Base-by-base conservation (phyloP, 2,888 invertebrate genomes). In the Leptinotarsa rubiginosa region DNA sequence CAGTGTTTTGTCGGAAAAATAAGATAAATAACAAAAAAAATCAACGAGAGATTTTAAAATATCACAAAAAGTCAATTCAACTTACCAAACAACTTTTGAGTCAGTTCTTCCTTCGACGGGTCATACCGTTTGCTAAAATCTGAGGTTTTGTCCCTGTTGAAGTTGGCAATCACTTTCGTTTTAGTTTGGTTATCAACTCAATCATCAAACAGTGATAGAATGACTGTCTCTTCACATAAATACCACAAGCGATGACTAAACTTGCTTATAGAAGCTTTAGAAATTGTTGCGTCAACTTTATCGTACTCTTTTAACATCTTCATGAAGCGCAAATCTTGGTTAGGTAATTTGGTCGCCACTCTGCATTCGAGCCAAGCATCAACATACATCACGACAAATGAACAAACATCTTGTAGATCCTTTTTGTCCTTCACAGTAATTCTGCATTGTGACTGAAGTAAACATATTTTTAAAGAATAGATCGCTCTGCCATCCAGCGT, bases 401-500 rank as follows among this genome's bases (percentile, higher is more conserved):
- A 47, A 4, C 47, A 47, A 47, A 47, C 47, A 47, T 47, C 47
- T 47, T 47, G 47, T 47, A 47, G 47, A 15, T 2, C 47, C 47
- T n/a, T 47, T 47, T 47, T 47, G 12, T 56, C 59, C 59, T 56
- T 15, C 22, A 4, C 59, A 56, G 59, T 56, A 1, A 56, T 56
- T 56, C 22, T 22, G 22, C 18, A 22, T 56, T 56, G 59, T 22
- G 3, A 56, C 22, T 56, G 59, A 56, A 3, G 59, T 22, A 80
- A 49, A 69, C 64, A 80, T 15, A 82, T 75, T 69, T 82, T 82
- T n/a, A 79, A 68, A 25, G 65, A 75, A 68, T 81, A 82, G 62
- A 80, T 78, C 13, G 78, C 78, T 73, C 78, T 81, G 81, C 72
- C 79, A 82, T 82, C 79, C 81, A 83, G 41, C 80, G 31, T 18